Percentiles rank a stretch among this genome's conserved stretches.
Conservation (phyloP, 2,113 vertebrate species). For the Triplophysa siluroides region DNA sequence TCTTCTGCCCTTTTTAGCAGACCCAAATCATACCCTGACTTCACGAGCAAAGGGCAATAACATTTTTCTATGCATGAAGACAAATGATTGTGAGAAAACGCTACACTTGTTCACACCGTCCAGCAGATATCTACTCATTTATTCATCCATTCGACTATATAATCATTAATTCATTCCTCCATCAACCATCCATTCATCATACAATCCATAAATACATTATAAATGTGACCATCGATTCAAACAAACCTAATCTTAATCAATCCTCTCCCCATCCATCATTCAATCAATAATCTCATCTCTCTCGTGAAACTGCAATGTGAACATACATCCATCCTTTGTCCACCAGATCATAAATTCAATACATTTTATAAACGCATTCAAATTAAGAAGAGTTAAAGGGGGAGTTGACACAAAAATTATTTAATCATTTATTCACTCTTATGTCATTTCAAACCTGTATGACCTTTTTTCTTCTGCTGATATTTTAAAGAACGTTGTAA, state of each 20-base stretch:
- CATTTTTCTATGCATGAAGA: constrained; percentile 1
- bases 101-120: background rate
- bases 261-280: background rate
- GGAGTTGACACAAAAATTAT: too few relatives aligned
- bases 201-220: background rate
- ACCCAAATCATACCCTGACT: constrained; percentile 11
- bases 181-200: background rate
- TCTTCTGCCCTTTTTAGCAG: constrained; percentile 39
- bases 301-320: too few relatives aligned
- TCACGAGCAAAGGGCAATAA: constrained; percentile 20
- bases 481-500: too few relatives aligned
- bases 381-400: too few relatives aligned
- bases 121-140: background rate
- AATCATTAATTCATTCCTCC: constrained; percentile 13
- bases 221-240: background rate
- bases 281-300: background rate
- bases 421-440: too few relatives aligned
- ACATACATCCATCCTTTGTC: too few relatives aligned
- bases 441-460: too few relatives aligned
- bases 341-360: too few relatives aligned
- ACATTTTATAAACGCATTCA: too few relatives aligned
- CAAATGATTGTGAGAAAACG: constrained; percentile 10
- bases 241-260: background rate
- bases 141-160: background rate
- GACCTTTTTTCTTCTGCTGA: too few relatives aligned